Conservation (phyloP, 2,888 invertebrate species). For the Drosophila anomalata region DNA sequence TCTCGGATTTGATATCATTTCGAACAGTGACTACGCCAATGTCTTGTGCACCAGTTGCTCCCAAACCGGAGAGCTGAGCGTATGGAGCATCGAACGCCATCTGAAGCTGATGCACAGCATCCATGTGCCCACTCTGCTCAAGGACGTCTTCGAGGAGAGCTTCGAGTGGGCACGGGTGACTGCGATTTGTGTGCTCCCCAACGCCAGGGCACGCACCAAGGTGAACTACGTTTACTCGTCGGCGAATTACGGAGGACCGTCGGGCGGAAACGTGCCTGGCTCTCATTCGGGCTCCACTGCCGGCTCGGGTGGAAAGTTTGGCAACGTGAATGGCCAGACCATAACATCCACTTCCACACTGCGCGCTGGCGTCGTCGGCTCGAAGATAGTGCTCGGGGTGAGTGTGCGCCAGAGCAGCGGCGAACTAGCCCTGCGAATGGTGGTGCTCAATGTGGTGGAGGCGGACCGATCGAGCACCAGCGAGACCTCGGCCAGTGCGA, state of each 20-base stretch:
- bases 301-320: slow-evolving; percentile 53
- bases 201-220: slow-evolving; percentile 81
- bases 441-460: slow-evolving; percentile 79
- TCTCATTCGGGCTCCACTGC: slow-evolving; percentile 25
- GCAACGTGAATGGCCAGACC: slow-evolving; percentile 58
- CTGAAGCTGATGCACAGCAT: slow-evolving; percentile 88
- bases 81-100: slow-evolving; percentile 93
- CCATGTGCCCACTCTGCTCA: slow-evolving; percentile 79
- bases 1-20: slow-evolving; percentile 85
- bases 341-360: slow-evolving; percentile 80
- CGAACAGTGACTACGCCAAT: slow-evolving; percentile 86
- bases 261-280: slow-evolving; percentile 46
- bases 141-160: slow-evolving; percentile 79
- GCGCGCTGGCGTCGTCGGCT: slow-evolving; percentile 79
- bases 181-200: slow-evolving; percentile 91
- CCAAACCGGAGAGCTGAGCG: slow-evolving; percentile 88
- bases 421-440: slow-evolving; percentile 75
- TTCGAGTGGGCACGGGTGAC: slow-evolving; percentile 86
- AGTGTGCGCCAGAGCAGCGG: slow-evolving; percentile 77
- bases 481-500: slow-evolving; percentile 59
- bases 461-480: slow-evolving; percentile 61
- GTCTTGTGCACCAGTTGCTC: slow-evolving; percentile 86
- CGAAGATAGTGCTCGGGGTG: slow-evolving; percentile 80
- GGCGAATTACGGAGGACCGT: slow-evolving; percentile 61
- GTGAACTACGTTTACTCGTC: slow-evolving; percentile 74